phyloP scores from a whole-genome alignment of 2,797 vertebrate genomes.

The Trematocara caparti region DNA sequence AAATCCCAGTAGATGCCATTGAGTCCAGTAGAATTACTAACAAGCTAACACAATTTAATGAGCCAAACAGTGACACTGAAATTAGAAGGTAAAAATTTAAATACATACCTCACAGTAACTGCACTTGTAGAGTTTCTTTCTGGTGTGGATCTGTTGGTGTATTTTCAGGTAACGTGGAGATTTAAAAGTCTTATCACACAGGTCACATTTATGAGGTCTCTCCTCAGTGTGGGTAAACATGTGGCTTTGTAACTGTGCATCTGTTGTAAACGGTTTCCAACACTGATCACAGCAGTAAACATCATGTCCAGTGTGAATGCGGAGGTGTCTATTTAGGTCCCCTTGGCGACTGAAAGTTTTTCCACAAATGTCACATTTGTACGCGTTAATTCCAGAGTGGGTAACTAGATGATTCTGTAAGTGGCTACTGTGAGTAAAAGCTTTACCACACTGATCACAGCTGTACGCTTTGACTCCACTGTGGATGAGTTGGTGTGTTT shows the following conservation, averaged over 20 bases:
- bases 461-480: neutral
- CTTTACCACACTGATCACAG: accelerated
- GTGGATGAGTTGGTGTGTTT: neutral
- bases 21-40: neutral
- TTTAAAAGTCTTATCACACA: neutral
- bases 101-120: neutral
- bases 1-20: neutral
- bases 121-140: neutral
- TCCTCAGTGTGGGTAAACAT: neutral
- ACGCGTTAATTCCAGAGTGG: neutral
- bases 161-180: neutral
- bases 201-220: neutral
- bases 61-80: neutral
- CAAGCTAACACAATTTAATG: neutral
- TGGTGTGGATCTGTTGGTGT: neutral
- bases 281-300: neutral
- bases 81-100: neutral
- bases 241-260: neutral
- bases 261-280: neutral
- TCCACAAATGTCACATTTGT: neutral
- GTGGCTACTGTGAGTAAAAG: neutral
- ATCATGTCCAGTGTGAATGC: neutral
- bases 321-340: neutral
- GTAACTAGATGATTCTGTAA: neutral
- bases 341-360: neutral